Evolutionary conservation across 1,140 invertebrate species (phyloP).

Genomic region (Magallana angulata): DNA sequence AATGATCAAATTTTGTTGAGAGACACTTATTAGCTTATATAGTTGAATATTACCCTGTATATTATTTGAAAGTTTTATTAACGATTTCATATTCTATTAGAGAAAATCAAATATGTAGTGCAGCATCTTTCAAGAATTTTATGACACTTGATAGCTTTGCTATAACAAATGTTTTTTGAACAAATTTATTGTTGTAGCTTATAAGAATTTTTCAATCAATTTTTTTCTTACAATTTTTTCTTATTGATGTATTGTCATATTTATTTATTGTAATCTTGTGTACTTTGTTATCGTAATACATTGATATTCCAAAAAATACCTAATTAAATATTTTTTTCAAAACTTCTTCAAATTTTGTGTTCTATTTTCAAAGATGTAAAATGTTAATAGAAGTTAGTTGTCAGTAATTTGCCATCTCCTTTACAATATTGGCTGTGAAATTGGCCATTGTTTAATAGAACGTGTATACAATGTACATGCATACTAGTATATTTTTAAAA

Average conservation of each 20-base stretch:
- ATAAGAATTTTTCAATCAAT: conserved; percentile 26
- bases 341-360: background rate
- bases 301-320: conserved; percentile 34
- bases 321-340: conserved; percentile 36
- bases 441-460: no score
- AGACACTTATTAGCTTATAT: no score
- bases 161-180: conserved; percentile 11
- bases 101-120: conserved; percentile 4
- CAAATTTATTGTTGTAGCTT: conserved; percentile 33
- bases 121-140: background rate
- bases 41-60: no score
- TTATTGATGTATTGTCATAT: conserved; percentile 27
- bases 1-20: no score
- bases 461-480: no score
- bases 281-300: conserved; percentile 32
- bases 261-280: conserved; percentile 37
- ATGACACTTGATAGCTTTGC: background rate
- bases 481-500: no score
- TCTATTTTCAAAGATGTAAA: background rate
- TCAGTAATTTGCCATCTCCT: no score
- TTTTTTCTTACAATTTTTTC: conserved; percentile 26
- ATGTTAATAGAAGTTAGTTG: no score
- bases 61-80: no score
- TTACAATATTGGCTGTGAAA: no score
- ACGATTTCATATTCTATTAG: background rate